A percentile compares a stretch with the other conserved stretches of the same genome.
Evolutionary conservation across 2,797 vertebrate species (phyloP).

Genomic region (Hephaestus fuliginosus): DNA sequence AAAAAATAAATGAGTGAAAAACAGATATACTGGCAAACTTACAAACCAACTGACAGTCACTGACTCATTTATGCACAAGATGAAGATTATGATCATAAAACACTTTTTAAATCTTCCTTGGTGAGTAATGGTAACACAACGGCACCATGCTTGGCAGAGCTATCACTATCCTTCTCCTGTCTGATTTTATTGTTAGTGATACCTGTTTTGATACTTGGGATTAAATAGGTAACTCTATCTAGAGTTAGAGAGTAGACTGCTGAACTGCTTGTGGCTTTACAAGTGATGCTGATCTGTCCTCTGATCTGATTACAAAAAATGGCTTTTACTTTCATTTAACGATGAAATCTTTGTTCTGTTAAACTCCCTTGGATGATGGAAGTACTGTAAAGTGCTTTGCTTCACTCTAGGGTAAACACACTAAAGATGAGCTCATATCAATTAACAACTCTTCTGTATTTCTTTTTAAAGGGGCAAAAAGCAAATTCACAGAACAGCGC

Average conservation of each 20-base stretch:
- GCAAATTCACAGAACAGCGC: neutral
- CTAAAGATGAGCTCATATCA: neutral
- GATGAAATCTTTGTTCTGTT: constrained; percentile 1
- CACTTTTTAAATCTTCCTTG: neutral
- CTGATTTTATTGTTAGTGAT: neutral
- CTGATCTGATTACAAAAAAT: constrained; percentile 9
- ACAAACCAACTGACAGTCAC: neutral
- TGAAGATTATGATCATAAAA: neutral
- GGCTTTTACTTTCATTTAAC: neutral
- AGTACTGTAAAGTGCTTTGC: neutral
- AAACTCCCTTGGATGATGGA: neutral
- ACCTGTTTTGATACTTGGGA: neutral
- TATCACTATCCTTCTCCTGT: neutral
- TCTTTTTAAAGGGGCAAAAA: neutral
- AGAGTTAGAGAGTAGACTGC: too few relatives aligned
- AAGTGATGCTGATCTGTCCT: neutral
- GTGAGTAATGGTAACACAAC: neutral
- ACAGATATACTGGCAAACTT: neutral
- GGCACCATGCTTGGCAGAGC: neutral
- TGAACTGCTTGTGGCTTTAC: neutral
- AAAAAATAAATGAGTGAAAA: constrained; percentile 3
- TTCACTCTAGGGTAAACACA: neutral
- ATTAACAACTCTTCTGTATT: neutral
- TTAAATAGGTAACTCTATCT: neutral
- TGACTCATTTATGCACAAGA: neutral